Base-by-base conservation (phyloP, 2,888 invertebrate species). In the Drosophila aldrichi region DNA sequence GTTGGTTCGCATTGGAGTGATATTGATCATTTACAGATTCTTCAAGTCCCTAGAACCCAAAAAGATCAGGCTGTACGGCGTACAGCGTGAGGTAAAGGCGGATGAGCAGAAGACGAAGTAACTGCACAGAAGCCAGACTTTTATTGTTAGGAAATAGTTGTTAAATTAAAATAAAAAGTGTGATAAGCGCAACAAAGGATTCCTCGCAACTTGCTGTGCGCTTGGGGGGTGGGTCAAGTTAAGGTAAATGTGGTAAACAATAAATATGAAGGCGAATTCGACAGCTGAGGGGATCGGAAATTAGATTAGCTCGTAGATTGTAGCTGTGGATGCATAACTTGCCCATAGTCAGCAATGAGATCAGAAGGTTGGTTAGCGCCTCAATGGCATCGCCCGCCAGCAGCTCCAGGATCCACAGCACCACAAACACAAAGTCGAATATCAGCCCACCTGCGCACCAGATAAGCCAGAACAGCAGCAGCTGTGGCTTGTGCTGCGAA, bases 281-380 rank as follows among this genome's bases (percentile, higher is more conserved):
- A 89, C 77, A 25, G 48, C 84, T 84, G n/a, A 0, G 38, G 9
- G 2, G 2, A 2, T 12, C 10, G 3, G 2, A 18, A 9, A 43
- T 7, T 7, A 3, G 1, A n/a, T 38, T 14, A 6, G 14, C n/a
- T 36, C 29, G 29, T 36, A 12, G 14, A 34, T 32, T 25, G 1
- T 18, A 8, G 6, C 8, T 4, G 7, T 7, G 4, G 16, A 3
- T 36, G 5, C 16, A 32, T 2, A 10, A 54, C 77, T 67, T 62
- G 51, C 84, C 77, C 60, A 84, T 79, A 16, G 85, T 81, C 18
- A 89, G n/a, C 22, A 74, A 20, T 2, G 89, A 84, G 14, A 85
- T 79, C 25, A 87, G 18, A 6, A 85, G 84, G 40, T 89, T 84
- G 22, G 89, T 89, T 32, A 84, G 14, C 3, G 85, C 77, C 16